These are phyloP conservation scores for Trachelus iudaicus DNA, from an alignment of 2,888 invertebrate genomes.

Conservation along the genomic window DNA sequence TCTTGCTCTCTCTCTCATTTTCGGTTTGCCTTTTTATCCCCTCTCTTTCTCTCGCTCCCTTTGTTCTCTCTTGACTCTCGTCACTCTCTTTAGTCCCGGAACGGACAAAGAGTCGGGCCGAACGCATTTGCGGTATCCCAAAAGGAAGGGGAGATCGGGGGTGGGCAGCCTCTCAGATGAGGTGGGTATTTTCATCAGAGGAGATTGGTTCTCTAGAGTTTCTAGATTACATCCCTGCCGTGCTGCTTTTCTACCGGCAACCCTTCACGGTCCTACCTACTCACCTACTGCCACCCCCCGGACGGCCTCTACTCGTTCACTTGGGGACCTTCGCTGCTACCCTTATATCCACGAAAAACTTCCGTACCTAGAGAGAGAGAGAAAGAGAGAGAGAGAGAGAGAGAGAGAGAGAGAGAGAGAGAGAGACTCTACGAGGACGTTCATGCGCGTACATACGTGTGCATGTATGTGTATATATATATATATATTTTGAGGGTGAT, in stretches of 20 bases:
- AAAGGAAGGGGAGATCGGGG: conserved; percentile 39
- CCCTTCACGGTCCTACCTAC: background rate
- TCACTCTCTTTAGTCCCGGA: background rate
- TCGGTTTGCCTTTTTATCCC: background rate
- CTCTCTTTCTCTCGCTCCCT: conserved; percentile 18
- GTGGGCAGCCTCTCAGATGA: conserved; percentile 16
- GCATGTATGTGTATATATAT: no score
- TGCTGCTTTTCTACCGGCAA: conserved; percentile 17
- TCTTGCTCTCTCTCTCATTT: no score
- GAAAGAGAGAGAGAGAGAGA: no score
- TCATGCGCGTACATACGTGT: no score
- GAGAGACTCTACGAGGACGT: no score
- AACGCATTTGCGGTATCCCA: conserved; percentile 41
- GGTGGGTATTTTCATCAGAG: conserved; percentile 55
- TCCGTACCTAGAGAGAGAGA: no score
- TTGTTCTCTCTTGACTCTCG: conserved; percentile 8
- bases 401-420: no score
- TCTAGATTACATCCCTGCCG: conserved; percentile 44
- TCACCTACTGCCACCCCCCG: no score
- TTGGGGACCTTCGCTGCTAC: no score
- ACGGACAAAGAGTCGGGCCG: conserved; percentile 20
- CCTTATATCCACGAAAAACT: no score
- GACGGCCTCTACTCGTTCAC: no score
- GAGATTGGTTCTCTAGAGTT: conserved; percentile 53
- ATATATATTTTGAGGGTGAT: no score